Conservation (phyloP, 2,113 vertebrate genomes). For the Neotragus moschatus region DNA sequence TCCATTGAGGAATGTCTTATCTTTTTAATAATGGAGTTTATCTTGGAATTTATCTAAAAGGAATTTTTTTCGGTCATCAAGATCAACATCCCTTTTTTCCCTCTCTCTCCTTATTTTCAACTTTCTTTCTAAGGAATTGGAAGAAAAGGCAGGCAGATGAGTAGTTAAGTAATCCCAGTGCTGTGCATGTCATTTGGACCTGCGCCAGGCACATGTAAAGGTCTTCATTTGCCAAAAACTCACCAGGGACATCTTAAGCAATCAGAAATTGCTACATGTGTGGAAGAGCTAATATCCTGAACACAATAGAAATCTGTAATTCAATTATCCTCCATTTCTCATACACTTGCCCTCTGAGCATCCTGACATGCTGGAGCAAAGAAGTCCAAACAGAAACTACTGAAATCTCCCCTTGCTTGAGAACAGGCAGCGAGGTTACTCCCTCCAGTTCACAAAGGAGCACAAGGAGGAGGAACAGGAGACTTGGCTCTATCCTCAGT, state of each 20-base stretch:
- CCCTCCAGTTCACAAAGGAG: neutral
- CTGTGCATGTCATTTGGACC: neutral
- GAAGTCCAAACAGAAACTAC: neutral
- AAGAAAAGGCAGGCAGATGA: slow-evolving; percentile 47
- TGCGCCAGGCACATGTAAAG: slow-evolving; percentile 12
- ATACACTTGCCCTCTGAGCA: neutral
- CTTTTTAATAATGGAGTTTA: slow-evolving; percentile 5
- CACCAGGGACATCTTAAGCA: slow-evolving; percentile 60
- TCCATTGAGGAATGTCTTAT: slow-evolving; percentile 3
- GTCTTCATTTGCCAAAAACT: slow-evolving; percentile 46
- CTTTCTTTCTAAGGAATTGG: slow-evolving; percentile 43
- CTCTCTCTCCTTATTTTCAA: neutral
- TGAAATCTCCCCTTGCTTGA: neutral
- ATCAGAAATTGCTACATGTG: slow-evolving; percentile 39
- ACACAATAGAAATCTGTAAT: slow-evolving; percentile 39
- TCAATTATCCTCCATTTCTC: slow-evolving; percentile 9
- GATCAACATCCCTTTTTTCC: slow-evolving; percentile 31
- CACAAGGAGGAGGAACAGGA: neutral
- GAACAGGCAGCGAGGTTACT: fast-evolving
- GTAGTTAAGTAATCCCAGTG: slow-evolving; percentile 28
- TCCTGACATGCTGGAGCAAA: neutral
- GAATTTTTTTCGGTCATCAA: slow-evolving; percentile 8
- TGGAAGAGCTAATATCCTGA: slow-evolving; percentile 27
- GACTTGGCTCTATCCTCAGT: neutral
- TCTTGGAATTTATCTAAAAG: slow-evolving; percentile 47